These are phyloP conservation scores for Oxyura jamaicensis DNA, from an alignment of 2,113 vertebrate genomes.

Conservation along the genomic window DNA sequence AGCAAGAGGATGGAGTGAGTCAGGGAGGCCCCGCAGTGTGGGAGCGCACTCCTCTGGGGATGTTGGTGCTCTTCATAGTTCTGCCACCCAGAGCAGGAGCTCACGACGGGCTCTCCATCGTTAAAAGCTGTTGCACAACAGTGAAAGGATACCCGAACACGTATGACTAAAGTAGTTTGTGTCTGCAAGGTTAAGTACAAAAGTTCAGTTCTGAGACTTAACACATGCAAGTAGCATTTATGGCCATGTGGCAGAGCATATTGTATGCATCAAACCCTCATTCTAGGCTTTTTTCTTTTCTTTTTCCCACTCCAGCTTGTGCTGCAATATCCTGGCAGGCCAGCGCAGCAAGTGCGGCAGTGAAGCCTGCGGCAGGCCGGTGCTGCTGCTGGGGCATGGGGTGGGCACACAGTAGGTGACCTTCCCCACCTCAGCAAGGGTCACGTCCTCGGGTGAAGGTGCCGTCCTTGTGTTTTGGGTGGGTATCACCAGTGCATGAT, in stretches of 20 bases:
- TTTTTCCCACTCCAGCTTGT: not conserved
- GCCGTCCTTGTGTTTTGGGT: not conserved
- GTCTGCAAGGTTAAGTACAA: not conserved
- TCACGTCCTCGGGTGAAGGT: not conserved
- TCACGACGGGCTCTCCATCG: not conserved
- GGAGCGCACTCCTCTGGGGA: no score
- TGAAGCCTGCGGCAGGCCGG: no score
- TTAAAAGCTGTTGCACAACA: accelerated
- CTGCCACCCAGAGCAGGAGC: not conserved
- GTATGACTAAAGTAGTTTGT: not conserved
- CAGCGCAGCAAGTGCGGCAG: not conserved
- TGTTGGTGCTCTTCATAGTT: not conserved
- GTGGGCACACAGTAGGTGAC: no score
- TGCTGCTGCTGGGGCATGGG: not conserved
- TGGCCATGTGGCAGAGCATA: slow-evolving; percentile 12
- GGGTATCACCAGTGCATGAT: not conserved
- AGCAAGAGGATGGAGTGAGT: no score
- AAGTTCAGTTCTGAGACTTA: not conserved
- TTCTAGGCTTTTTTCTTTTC: not conserved
- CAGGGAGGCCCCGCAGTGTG: no score
- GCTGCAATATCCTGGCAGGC: not conserved
- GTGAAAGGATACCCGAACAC: not conserved
- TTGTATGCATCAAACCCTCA: slow-evolving; percentile 8
- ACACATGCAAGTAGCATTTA: not conserved
- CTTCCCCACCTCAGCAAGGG: not conserved